Evolutionary conservation across 1,140 invertebrate species (phyloP), one percentile per base, ranked within the genome.

Genomic region (Dreissena polymorpha): DNA sequence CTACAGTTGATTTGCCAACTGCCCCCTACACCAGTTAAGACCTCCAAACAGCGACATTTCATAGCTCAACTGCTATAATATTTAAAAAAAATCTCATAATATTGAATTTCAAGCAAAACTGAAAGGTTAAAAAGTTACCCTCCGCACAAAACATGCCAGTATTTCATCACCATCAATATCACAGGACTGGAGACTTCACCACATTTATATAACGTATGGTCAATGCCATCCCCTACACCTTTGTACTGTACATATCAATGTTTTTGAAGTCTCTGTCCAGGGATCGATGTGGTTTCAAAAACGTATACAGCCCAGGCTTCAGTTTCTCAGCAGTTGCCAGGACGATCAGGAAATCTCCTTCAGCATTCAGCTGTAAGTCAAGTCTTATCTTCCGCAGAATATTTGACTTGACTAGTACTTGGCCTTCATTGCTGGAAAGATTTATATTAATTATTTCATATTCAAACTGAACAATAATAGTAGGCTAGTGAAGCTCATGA

Each of bases 291-390:
- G 84, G 76, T 8, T 86, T 73, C 25, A 91, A 18, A 39, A 87
- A 83, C 12, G 85, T 79, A 70, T 87, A 90, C 18, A 91, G 70
- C 6, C 90, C 90, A 39, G 90, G 90, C 67, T 90, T 89, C n/a
- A 90, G 70, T 81, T 90, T 90, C 53, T 91, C 90, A n/a, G 90
- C 90, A 55, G 84, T 80, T 60, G 89, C 88, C 23, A 91, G 21
- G 13, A 90, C 85, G 39, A 90, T 90, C 13, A 87, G 73, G 63
- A 89, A 87, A 76, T 91, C 89, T 21, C 89, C 90, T 27, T 90
- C 89, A 14, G 85, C 57, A 50, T 78, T 74, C 13, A 91, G 80
- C 14, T 77, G 68, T 23, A 90, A 85, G 65, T 91, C 87, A 39
- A 83, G 84, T 13, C 85, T 71, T 12, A 91, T 64, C 67, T 89